A percentile compares a stretch with the other conserved stretches of the same genome.
These are phyloP conservation scores for Dolichomitus sp. DNA, from an alignment of 2,888 invertebrate genomes.

Conservation along the genomic window DNA sequence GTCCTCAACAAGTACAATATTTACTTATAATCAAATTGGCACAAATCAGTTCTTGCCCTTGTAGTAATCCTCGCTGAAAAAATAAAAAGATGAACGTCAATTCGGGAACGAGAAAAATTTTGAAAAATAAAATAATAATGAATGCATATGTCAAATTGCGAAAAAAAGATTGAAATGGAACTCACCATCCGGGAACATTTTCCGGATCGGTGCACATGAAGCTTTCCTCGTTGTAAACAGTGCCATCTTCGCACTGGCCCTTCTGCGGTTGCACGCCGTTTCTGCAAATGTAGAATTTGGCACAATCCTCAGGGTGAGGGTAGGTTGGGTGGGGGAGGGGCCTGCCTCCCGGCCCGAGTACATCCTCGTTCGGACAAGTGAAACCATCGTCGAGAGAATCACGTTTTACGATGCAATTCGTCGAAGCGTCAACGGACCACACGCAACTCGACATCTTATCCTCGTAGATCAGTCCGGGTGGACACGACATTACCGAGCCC, in stretches of 20 bases:
- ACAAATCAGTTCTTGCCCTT: slow-evolving; percentile 86
- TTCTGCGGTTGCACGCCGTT: slow-evolving; percentile 92
- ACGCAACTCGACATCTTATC: slow-evolving; percentile 91
- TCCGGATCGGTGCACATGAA: slow-evolving; percentile 93
- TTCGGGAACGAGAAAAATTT: background rate
- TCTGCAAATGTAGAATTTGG: slow-evolving; percentile 94
- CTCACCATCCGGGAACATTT: slow-evolving; percentile 93
- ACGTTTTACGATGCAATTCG: slow-evolving; percentile 88
- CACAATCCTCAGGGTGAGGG: slow-evolving; percentile 93
- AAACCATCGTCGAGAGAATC: slow-evolving; percentile 92
- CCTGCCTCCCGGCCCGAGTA: slow-evolving; percentile 90
- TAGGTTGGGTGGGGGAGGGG: slow-evolving; percentile 92
- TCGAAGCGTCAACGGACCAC: slow-evolving; percentile 90
- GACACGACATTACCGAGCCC: slow-evolving; percentile 89
- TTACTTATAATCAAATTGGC: slow-evolving; percentile 36
- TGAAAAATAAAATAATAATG: background rate
- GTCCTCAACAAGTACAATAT: slow-evolving; percentile 46
- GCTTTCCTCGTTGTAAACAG: slow-evolving; percentile 93
- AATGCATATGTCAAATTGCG: slow-evolving; percentile 20
- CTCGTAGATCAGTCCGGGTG: slow-evolving; percentile 92
- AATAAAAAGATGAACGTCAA: slow-evolving; percentile 67
- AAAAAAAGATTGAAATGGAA: slow-evolving; percentile 51
- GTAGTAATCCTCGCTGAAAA: slow-evolving; percentile 91
- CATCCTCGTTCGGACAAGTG: slow-evolving; percentile 91
- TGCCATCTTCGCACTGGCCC: slow-evolving; percentile 91